A percentile compares a stretch with the other conserved stretches of the same genome.
Evolutionary conservation across 2,113 vertebrate species (phyloP).

Genomic region (Odocoileus virginianus): DNA sequence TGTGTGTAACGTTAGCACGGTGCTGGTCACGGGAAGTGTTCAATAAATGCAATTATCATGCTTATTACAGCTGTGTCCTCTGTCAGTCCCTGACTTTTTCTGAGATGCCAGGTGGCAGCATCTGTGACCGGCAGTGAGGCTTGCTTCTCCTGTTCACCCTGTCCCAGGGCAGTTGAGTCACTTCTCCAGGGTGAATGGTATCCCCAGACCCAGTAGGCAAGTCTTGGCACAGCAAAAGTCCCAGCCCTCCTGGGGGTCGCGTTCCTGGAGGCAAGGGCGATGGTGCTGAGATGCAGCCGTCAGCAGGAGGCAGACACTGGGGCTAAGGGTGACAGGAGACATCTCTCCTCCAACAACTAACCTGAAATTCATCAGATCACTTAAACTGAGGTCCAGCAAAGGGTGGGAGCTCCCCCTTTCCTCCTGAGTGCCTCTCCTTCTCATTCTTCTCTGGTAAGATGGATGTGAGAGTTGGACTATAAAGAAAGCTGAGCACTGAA

Average conservation of each 20-base stretch:
- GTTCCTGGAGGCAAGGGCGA: rapidly evolving
- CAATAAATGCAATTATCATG: not conserved
- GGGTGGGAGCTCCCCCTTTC: rapidly evolving
- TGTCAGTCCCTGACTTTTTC: not conserved
- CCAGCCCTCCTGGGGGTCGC: not conserved
- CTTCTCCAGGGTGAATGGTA: not conserved
- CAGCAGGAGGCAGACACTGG: not conserved
- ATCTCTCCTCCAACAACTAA: not conserved
- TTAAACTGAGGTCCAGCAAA: not conserved
- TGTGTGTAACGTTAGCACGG: rapidly evolving
- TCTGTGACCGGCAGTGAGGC: not conserved
- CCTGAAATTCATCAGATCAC: not conserved
- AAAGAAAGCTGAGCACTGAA: no score
- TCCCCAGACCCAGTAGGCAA: not conserved
- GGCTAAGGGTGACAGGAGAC: not conserved
- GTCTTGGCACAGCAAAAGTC: not conserved
- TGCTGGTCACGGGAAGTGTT: not conserved
- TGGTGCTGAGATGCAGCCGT: not conserved
- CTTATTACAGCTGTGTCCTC: not conserved
- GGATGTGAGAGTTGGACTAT: no score
- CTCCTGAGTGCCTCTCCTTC: not conserved
- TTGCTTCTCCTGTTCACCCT: not conserved
- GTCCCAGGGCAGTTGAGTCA: rapidly evolving
- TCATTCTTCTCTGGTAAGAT: not conserved
- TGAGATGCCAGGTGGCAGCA: not conserved